These are phyloP conservation scores for Chionis minor DNA, from an alignment of 2,113 vertebrate genomes.

Conservation along the genomic window DNA sequence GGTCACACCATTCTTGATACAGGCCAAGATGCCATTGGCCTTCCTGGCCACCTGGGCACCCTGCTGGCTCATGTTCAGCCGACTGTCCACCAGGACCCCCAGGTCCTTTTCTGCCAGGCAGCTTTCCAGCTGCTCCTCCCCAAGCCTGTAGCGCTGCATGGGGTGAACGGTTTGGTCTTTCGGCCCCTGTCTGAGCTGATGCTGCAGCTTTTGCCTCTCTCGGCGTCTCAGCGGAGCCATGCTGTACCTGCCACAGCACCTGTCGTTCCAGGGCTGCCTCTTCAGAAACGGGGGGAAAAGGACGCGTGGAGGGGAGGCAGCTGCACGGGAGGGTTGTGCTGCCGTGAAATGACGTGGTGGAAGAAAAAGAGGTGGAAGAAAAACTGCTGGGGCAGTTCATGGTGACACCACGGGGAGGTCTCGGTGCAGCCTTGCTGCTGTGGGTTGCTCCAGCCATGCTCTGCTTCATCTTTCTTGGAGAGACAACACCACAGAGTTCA, in stretches of 20 bases:
- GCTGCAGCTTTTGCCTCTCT: fast-evolving
- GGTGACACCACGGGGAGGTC: too few species aligned
- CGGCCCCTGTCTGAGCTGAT: neutral
- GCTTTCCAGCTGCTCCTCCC: too few species aligned
- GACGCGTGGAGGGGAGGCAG: fast-evolving
- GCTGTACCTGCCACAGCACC: too few species aligned
- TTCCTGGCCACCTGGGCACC: neutral
- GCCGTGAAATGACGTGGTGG: neutral
- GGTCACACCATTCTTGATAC: too few species aligned
- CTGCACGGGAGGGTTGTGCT: too few species aligned
- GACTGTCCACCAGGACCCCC: neutral
- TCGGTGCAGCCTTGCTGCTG: fast-evolving
- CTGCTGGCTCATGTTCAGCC: neutral
- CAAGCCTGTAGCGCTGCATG: too few species aligned
- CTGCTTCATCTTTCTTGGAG: neutral
- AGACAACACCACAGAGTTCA: too few species aligned
- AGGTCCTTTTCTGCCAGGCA: too few species aligned
- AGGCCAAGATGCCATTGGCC: neutral
- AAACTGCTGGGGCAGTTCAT: neutral
- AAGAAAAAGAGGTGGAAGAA: neutral
- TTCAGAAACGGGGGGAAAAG: fast-evolving
- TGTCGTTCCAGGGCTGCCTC: neutral
- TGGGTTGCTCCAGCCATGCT: too few species aligned
- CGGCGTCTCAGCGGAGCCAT: too few species aligned
- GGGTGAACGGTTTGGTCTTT: too few species aligned